These are phyloP conservation scores for Sebastes dallii DNA, from an alignment of 2,797 vertebrate species.

Conservation along the genomic window DNA sequence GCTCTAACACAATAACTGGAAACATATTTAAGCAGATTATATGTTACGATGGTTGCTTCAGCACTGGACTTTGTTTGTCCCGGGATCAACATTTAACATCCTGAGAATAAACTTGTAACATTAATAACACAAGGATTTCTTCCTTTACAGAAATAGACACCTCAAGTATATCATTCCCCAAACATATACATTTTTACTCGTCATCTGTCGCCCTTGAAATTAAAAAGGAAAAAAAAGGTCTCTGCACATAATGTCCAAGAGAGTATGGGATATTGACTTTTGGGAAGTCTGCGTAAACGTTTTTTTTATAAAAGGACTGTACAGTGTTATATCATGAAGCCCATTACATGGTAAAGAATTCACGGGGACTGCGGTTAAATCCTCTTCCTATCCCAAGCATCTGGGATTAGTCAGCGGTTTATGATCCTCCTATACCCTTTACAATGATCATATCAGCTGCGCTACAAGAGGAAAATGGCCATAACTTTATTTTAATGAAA, in stretches of 20 bases:
- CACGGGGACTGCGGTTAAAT: slow-evolving; percentile 24
- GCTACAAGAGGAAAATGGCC: neutral
- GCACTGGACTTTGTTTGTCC: neutral
- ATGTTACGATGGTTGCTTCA: neutral
- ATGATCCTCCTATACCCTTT: slow-evolving; percentile 28
- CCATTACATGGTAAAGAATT: slow-evolving; percentile 20
- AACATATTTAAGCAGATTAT: neutral
- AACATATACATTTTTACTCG: neutral
- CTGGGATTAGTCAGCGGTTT: slow-evolving; percentile 63
- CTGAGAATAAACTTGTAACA: neutral
- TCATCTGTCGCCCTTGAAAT: neutral
- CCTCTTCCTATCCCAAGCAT: slow-evolving; percentile 21
- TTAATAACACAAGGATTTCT: neutral
- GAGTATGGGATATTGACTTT: neutral
- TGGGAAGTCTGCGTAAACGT: neutral
- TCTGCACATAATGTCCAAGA: neutral
- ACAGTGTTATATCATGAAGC: slow-evolving; percentile 13
- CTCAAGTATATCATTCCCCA: neutral
- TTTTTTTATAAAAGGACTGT: neutral
- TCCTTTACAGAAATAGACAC: neutral
- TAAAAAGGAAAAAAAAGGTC: neutral
- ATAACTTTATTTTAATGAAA: neutral
- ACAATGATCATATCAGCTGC: neutral
- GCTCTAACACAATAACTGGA: neutral
- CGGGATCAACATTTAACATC: neutral